Conservation (phyloP, 1,140 invertebrate species). For the Hyles vespertilio region DNA sequence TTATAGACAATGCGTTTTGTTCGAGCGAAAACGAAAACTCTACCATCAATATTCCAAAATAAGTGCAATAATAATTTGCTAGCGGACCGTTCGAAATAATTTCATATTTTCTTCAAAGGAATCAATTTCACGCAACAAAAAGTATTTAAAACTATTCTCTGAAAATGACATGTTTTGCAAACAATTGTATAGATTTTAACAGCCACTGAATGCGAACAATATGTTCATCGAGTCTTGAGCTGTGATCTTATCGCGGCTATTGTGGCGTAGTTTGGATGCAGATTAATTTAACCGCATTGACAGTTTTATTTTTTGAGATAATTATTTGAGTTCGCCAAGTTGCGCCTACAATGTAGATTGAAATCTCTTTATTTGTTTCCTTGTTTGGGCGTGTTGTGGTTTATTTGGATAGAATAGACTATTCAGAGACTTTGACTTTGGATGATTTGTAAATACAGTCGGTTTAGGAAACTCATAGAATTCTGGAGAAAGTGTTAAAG, state of each 20-base stretch:
- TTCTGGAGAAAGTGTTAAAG: too few species aligned
- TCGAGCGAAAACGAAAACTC: too few species aligned
- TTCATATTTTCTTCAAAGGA: slow-evolving; percentile 5
- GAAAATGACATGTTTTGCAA: slow-evolving; percentile 68
- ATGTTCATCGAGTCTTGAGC: slow-evolving; percentile 51
- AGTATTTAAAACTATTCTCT: slow-evolving; percentile 40
- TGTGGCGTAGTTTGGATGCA: slow-evolving; percentile 40
- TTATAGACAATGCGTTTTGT: too few species aligned
- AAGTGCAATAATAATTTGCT: too few species aligned
- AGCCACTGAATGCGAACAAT: slow-evolving; percentile 50
- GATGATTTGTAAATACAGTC: too few species aligned
- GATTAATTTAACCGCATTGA: slow-evolving; percentile 38
- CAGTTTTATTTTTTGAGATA: slow-evolving; percentile 29
- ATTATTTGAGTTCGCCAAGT: slow-evolving; percentile 17
- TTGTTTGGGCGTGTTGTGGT: slow-evolving; percentile 20
- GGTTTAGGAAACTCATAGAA: too few species aligned
- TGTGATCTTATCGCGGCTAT: slow-evolving; percentile 62
- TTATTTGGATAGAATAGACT: too few species aligned
- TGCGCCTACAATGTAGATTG: slow-evolving; percentile 9
- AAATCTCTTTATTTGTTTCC: slow-evolving; percentile 9
- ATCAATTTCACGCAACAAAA: slow-evolving; percentile 59
- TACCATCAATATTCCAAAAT: too few species aligned
- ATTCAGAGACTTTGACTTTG: too few species aligned
- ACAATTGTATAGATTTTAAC: slow-evolving; percentile 43
- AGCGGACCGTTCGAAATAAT: too few species aligned